Conservation (phyloP, 1,140 invertebrate genomes). For the Panagrolaimus sp. region DNA sequence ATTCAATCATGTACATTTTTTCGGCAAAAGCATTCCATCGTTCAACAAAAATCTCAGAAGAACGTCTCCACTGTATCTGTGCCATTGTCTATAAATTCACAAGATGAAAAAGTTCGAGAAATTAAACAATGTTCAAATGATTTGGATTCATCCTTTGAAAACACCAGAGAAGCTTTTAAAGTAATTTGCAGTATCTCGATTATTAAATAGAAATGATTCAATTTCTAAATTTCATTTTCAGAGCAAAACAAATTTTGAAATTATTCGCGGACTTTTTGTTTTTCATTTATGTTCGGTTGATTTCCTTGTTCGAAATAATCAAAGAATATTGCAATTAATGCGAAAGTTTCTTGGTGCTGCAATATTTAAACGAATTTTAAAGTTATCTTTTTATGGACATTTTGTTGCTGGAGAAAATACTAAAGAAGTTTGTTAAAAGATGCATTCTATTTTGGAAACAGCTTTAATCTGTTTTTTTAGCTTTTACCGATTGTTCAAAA, state of each 20-base stretch:
- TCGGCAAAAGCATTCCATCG: background rate
- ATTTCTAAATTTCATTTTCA: no score
- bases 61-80: background rate
- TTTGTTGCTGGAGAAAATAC: constrained; percentile 94
- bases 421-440: constrained; percentile 67
- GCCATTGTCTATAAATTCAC: background rate
- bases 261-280: constrained; percentile 83
- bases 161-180: constrained; percentile 64
- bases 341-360: constrained; percentile 75
- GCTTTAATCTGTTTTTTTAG: constrained; percentile 35
- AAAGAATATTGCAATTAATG: constrained; percentile 82
- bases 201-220: constrained; percentile 58
- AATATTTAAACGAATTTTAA: constrained; percentile 82
- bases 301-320: constrained; percentile 86
- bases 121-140: constrained; percentile 65
- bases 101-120: constrained; percentile 26
- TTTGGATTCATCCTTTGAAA: constrained; percentile 75
- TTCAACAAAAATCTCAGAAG: background rate
- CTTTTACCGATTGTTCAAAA: constrained; percentile 69
- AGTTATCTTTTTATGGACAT: constrained; percentile 91
- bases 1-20: background rate
- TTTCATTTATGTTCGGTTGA: constrained; percentile 84
- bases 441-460: background rate
- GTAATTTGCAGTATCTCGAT: constrained; percentile 28
- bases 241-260: constrained; percentile 88